Evolutionary conservation across 2,888 invertebrate genomes (phyloP).

Genomic region (Stenotaenia linearis): DNA sequence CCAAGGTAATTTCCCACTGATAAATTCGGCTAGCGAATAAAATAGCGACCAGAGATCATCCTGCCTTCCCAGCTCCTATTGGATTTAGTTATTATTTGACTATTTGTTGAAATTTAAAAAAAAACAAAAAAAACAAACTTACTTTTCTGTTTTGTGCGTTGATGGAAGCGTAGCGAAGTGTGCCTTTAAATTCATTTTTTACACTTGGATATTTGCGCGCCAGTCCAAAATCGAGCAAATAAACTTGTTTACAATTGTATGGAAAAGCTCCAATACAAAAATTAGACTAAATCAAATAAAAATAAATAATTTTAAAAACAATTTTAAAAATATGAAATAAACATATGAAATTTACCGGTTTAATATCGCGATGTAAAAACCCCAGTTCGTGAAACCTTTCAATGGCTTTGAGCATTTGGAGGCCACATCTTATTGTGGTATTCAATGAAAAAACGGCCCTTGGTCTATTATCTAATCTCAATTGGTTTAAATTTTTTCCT

Average conservation of each 20-base stretch:
- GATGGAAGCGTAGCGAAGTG: constrained; percentile 97
- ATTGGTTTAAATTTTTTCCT: constrained; percentile 92
- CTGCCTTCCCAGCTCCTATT: constrained; percentile 92
- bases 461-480: constrained; percentile 87
- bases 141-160: constrained; percentile 95
- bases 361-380: constrained; percentile 97
- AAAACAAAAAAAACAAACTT: too few species aligned
- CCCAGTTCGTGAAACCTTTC: constrained; percentile 97
- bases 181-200: constrained; percentile 88
- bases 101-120: too few species aligned
- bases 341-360: constrained; percentile 66
- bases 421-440: constrained; percentile 87
- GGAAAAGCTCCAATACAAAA: constrained; percentile 95
- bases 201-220: constrained; percentile 96
- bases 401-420: constrained; percentile 94
- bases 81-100: too few species aligned
- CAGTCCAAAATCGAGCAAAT: constrained; percentile 98
- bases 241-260: constrained; percentile 81
- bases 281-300: constrained; percentile 69
- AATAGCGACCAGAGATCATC: constrained; percentile 99
- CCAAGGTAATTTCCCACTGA: constrained; percentile 97
- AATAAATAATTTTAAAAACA: not conserved
- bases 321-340: not conserved
- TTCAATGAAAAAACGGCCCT: constrained; percentile 91
- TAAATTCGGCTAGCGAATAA: constrained; percentile 99